phyloP scores from a whole-genome alignment of 2,888 invertebrate genomes.

The Latrodectus hesperus region DNA sequence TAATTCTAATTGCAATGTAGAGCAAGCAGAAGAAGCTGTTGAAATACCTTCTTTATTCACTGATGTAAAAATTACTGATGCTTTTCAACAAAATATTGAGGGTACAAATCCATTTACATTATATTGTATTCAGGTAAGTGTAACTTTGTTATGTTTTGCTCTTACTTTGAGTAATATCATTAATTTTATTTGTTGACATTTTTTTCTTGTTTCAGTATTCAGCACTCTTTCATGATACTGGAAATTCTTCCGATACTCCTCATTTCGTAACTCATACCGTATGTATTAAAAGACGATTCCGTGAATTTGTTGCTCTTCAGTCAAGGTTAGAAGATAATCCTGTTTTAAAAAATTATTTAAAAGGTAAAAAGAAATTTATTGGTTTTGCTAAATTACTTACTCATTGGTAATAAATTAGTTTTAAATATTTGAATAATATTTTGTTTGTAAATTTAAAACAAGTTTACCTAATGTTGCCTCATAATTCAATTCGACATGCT shows the following conservation, averaged over 20 bases:
- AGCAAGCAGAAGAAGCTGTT: slow-evolving; percentile 67
- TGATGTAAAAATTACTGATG: slow-evolving; percentile 72
- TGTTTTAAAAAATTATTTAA: slow-evolving; percentile 72
- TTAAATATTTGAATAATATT: too few species aligned
- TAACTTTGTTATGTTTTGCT: neutral
- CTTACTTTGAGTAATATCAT: neutral
- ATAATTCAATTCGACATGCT: too few species aligned
- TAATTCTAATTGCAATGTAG: slow-evolving; percentile 37
- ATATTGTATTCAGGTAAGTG: slow-evolving; percentile 74
- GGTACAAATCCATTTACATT: slow-evolving; percentile 73
- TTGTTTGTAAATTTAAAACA: neutral
- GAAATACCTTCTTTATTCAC: slow-evolving; percentile 61
- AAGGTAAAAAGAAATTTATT: slow-evolving; percentile 66
- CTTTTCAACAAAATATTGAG: slow-evolving; percentile 73
- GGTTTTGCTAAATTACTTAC: neutral
- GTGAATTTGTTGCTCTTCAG: slow-evolving; percentile 77
- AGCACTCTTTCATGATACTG: slow-evolving; percentile 61
- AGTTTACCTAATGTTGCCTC: neutral
- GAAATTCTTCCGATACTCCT: slow-evolving; percentile 63
- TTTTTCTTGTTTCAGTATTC: slow-evolving; percentile 35
- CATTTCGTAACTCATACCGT: slow-evolving; percentile 74
- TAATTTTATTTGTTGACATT: neutral
- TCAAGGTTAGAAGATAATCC: slow-evolving; percentile 76
- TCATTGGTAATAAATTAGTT: neutral
- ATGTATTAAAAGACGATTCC: slow-evolving; percentile 76